Evolutionary conservation across 2,797 vertebrate species (phyloP).

Genomic region (Siniperca undulata): DNA sequence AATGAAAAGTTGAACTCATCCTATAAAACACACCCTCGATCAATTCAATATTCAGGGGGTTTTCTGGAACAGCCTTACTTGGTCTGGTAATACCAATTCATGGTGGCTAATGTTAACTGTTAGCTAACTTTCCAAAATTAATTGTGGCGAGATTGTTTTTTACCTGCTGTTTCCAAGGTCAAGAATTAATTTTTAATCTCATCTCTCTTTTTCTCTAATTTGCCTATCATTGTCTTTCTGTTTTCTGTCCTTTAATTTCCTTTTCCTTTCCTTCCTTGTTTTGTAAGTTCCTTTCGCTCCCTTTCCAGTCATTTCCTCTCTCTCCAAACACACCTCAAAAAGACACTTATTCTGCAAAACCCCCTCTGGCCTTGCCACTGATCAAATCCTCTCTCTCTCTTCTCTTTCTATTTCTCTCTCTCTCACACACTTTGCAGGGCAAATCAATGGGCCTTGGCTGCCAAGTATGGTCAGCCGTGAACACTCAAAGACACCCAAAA

Average conservation of each 20-base stretch:
- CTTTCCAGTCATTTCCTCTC: neutral
- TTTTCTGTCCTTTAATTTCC: neutral
- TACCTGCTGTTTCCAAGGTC: neutral
- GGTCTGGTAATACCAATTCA: too few species aligned
- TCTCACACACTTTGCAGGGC: conserved; percentile 38
- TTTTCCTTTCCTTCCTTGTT: neutral
- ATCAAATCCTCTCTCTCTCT: conserved; percentile 30
- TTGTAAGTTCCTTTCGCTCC: neutral
- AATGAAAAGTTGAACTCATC: too few species aligned
- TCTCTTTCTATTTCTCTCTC: conserved; percentile 17
- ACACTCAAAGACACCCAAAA: conserved; percentile 34
- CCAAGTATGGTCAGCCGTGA: conserved; percentile 64
- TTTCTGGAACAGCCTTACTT: too few species aligned
- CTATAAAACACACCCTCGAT: too few species aligned
- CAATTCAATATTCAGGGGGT: too few species aligned
- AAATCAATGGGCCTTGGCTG: conserved; percentile 66
- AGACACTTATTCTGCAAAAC: conserved; percentile 48
- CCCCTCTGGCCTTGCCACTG: conserved; percentile 30
- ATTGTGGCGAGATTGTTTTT: neutral
- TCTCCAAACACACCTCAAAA: conserved; percentile 20
- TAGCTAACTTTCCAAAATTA: too few species aligned
- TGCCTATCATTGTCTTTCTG: neutral
- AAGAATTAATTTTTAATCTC: neutral
- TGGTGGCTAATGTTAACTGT: too few species aligned
- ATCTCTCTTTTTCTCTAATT: neutral